A percentile compares a stretch with the other conserved stretches of the same genome.
Evolutionary conservation across 2,113 vertebrate species (phyloP).

Genomic region (Tricholaema leucomelas): DNA sequence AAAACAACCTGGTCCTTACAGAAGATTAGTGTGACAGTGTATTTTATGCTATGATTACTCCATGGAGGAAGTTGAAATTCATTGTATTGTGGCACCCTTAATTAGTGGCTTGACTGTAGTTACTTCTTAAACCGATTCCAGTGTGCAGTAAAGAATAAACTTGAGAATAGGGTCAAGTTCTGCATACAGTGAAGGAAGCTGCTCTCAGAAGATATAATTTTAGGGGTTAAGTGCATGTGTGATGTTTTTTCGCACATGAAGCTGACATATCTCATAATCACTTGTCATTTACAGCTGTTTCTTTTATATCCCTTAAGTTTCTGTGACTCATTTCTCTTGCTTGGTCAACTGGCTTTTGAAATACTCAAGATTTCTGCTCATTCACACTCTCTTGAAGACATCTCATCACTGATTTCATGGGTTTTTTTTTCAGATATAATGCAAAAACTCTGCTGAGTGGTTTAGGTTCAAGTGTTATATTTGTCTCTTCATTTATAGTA

Average conservation of each 20-base stretch:
- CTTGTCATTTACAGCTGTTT: neutral
- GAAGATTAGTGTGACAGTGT: neutral
- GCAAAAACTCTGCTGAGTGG: neutral
- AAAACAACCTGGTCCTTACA: neutral
- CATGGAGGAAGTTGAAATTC: neutral
- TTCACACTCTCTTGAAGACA: neutral
- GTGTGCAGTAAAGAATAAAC: neutral
- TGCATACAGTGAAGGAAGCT: neutral
- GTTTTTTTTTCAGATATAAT: neutral
- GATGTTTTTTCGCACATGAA: neutral
- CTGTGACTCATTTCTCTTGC: neutral
- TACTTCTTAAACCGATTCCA: neutral
- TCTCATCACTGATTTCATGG: neutral
- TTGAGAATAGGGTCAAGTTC: neutral
- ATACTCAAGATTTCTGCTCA: neutral
- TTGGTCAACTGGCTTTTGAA: neutral
- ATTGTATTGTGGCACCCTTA: neutral
- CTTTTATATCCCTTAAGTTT: neutral
- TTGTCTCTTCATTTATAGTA: neutral
- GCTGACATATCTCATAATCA: neutral
- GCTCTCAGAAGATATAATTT: neutral
- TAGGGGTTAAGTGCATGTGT: neutral
- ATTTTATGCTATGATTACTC: neutral
- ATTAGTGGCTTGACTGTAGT: neutral
- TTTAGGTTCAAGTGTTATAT: neutral